Evolutionary conservation across 2,113 vertebrate genomes (phyloP).

Genomic region (Oreocharis arfaki): DNA sequence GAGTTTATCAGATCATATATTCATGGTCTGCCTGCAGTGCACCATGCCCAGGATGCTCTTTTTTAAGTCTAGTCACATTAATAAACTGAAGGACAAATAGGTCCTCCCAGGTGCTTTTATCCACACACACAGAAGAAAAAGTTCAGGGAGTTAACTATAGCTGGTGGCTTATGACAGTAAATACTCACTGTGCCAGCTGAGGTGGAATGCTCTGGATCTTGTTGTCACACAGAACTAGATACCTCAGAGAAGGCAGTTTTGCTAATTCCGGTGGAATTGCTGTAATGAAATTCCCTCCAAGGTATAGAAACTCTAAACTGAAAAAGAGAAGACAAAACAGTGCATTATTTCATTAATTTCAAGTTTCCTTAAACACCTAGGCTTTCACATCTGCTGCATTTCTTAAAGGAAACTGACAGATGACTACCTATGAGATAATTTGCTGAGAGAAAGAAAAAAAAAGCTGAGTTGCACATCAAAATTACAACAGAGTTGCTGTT

Average conservation of each 20-base stretch:
- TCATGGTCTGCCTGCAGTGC: not conserved
- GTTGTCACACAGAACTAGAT: conserved; percentile 95
- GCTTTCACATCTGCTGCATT: not conserved
- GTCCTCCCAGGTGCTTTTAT: not conserved
- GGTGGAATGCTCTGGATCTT: conserved; percentile 96
- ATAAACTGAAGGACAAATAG: not conserved
- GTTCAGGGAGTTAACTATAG: not conserved
- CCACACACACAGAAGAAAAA: not conserved
- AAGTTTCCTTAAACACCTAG: not conserved
- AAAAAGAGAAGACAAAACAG: conserved; percentile 1
- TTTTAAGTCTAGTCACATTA: not conserved
- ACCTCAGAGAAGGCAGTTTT: conserved; percentile 88
- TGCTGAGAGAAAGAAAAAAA: not conserved
- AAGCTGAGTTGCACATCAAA: not conserved
- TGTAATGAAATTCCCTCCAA: conserved; percentile 95
- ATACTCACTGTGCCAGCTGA: conserved; percentile 91
- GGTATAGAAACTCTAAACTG: conserved; percentile 94
- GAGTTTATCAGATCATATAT: not conserved
- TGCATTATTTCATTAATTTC: not conserved
- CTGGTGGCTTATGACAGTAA: not conserved
- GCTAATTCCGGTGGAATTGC: conserved; percentile 92
- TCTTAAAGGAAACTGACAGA: not conserved
- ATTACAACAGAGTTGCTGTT: not conserved
- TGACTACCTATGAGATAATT: not conserved
- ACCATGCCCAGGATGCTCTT: not conserved